Base-by-base conservation (phyloP, 1,140 invertebrate genomes). In the Drosophila sproati region DNA sequence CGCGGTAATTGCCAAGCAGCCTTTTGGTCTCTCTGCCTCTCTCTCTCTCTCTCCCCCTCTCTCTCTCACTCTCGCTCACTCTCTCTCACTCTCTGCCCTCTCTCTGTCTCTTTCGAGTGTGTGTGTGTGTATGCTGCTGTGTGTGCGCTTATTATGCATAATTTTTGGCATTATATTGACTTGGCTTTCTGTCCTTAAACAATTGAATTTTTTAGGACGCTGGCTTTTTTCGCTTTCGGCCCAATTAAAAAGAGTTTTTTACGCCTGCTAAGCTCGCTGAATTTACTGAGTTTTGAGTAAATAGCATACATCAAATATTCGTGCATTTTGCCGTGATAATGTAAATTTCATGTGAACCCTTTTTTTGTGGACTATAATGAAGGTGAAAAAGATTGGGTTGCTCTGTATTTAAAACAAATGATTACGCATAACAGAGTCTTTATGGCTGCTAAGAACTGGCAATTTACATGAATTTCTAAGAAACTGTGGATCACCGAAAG, bases 1-100 rank as follows among this genome's bases (percentile, higher is more conserved):
- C 67, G 82, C 80, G 66, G 83, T 87, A 87, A 87, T 87, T 87
- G 83, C 68, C 77, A 73, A 55, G 43, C 37, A 52, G 62, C 52
- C 62, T 57, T 28, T 2, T 7, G 8, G 7, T 61, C 10, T 47
- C n/a, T 20, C 50, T 39, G 4, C 4, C 7, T 62, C n/a, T n/a
- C 29, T 32, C 31, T 60, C 47, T 34, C 28, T 3, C 3, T 6
- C 6, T 29, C 20, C 2, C 6, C 12, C 47, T 48, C 8, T 50
- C 3, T 37, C 12, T 12, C 10, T 47, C n/a, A 10, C 34, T 8
- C 41, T n/a, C 12, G 3, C 20, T 28, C 34, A 6, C 12, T 43
- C 12, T 20, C 1, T 50, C 5, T 12, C 4, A 0, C 20, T 29
- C 29, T 29, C 31, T 31, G 3, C 34, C 4, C 52, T 20, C 29